Conservation (phyloP, 30 jellyfish, hydroid and myxozoan species). For the Turritopsis dohrnii region DNA sequence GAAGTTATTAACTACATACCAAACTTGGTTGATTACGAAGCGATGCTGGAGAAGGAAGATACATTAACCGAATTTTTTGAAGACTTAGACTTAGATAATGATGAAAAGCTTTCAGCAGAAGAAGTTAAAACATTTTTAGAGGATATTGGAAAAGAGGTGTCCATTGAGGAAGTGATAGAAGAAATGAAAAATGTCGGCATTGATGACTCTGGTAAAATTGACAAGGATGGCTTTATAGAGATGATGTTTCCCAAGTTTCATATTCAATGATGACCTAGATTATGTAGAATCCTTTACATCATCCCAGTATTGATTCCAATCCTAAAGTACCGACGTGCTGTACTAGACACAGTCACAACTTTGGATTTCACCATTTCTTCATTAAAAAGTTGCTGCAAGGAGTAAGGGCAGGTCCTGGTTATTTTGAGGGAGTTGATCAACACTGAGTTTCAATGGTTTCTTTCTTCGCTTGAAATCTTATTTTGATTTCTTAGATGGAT, state of each 20-base stretch:
- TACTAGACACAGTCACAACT: background rate
- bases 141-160: constrained; percentile 67
- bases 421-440: no score
- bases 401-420: background rate
- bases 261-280: constrained; percentile 20
- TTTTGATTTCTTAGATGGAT: background rate
- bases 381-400: background rate
- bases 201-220: constrained; percentile 52
- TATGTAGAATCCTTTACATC: background rate
- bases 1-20: constrained; percentile 67
- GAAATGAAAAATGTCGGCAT: constrained; percentile 45
- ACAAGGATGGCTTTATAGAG: constrained; percentile 71
- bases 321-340: background rate
- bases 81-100: constrained; percentile 56
- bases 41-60: constrained; percentile 81
- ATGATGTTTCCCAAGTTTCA: constrained; percentile 82
- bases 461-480: background rate
- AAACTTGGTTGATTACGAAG: constrained; percentile 65
- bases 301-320: background rate
- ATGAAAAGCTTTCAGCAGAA: constrained; percentile 42
- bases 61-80: constrained; percentile 59
- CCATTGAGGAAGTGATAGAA: constrained; percentile 48
- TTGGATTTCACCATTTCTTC: background rate
- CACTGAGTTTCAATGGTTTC: no score
- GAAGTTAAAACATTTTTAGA: constrained; percentile 60